Percentiles rank a stretch among this genome's conserved stretches.
Conservation (phyloP, 2,888 invertebrate species). For the Epicampocera succincta region DNA sequence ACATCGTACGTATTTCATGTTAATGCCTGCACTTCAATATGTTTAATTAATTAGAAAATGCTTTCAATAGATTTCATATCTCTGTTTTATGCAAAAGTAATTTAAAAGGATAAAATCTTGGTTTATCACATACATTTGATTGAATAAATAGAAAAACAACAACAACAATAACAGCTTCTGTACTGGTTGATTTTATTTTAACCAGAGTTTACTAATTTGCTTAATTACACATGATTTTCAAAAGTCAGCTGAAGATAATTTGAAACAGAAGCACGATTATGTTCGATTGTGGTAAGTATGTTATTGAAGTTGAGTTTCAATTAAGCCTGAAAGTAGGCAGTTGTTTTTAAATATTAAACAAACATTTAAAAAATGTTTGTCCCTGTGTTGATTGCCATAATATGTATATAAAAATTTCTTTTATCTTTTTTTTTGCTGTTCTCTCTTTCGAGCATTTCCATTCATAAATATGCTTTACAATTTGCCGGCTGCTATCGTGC, state of each 20-base stretch:
- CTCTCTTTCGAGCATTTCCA: conserved; percentile 19
- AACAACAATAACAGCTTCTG: too few species aligned
- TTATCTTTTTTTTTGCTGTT: conserved; percentile 2
- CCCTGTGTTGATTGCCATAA: conserved; percentile 40
- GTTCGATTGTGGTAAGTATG: not conserved
- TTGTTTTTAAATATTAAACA: conserved; percentile 14
- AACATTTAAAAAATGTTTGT: conserved; percentile 56
- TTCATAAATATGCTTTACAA: conserved; percentile 56
- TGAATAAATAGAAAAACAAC: conserved; percentile 60
- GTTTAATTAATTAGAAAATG: conserved; percentile 68
- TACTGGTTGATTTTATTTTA: conserved; percentile 7
- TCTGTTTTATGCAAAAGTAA: not conserved
- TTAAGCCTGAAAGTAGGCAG: conserved; percentile 23
- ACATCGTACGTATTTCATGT: conserved; percentile 28
- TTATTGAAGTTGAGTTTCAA: conserved; percentile 10
- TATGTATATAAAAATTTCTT: not conserved
- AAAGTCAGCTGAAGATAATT: not conserved
- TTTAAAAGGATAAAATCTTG: conserved; percentile 33
- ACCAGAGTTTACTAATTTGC: conserved; percentile 50
- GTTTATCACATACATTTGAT: conserved; percentile 49
- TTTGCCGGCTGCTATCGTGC: conserved; percentile 20
- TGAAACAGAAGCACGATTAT: not conserved
- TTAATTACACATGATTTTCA: conserved; percentile 59
- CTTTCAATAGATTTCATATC: conserved; percentile 41
- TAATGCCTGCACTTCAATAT: conserved; percentile 54